Base-by-base conservation (phyloP, 2,888 invertebrate species). In the Agonopterix alstromeriana region DNA sequence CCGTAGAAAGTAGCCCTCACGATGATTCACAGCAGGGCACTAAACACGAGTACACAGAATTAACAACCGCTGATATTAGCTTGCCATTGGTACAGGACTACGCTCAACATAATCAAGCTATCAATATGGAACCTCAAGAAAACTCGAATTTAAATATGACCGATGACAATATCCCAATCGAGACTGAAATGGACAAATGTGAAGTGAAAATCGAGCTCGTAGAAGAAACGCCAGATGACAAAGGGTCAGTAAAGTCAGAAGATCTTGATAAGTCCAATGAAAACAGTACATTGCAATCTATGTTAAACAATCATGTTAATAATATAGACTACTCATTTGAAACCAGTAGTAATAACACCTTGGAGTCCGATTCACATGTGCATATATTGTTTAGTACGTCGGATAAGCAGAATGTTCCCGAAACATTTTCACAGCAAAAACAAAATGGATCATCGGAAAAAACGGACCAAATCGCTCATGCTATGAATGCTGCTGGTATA, bases 401-500 rank as follows among this genome's bases (percentile, higher is more conserved):
- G 36, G 65, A 65, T 36, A 65, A 64, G 17, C 56, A 60, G 46
- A 43, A 44, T 17, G 35, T 51, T 8, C 14, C 54, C 45, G 67
- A 66, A 12, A 7, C 46, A 10, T 61, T 49, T 45, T 35, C 48
- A 36, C 53, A 60, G 47, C 57, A 61, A 43, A 64, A 67, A 17
- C 70, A 72, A 50, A 77, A 74, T 53, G 70, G 70, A 43, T 50
- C 60, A 1, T 36, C 58, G 1, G 80, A 82, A 46, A 88, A 85
- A 59, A 73, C 70, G 0, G 83, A 87, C 57, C 87, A 86, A 70
- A 77, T 88, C 36, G 85, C 83, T 10, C 77, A 86, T 58, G 87
- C 86, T 1, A 88, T 88, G 86, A 85, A 67, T 54, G 86, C 86
- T 45, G 87, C 86, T 5, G 85, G 87, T 36, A 87, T 88, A 50